These are phyloP conservation scores for Corythornis cristatus DNA, from an alignment of 2,113 vertebrate genomes.

Conservation along the genomic window DNA sequence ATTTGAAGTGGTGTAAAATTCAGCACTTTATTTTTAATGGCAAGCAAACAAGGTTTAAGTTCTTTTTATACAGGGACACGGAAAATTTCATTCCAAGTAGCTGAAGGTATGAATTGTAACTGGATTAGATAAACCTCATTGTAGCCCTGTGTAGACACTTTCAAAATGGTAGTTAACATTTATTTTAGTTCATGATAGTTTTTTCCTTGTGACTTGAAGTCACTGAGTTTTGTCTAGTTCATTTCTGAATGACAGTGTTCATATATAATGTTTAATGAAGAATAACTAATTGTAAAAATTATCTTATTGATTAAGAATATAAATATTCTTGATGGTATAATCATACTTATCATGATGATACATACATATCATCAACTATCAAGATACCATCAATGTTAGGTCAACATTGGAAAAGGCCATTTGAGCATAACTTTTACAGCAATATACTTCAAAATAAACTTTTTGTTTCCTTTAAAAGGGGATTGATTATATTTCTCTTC, in stretches of 20 bases:
- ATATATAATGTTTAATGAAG: not conserved
- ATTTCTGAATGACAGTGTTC: not conserved
- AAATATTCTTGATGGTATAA: too few relatives aligned
- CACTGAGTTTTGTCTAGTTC: not conserved
- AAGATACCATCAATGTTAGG: accelerated
- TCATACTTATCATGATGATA: too few relatives aligned
- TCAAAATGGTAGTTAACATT: not conserved
- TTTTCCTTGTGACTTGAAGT: not conserved
- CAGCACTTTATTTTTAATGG: not conserved
- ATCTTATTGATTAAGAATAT: not conserved
- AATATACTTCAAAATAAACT: not conserved
- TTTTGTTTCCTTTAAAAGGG: not conserved
- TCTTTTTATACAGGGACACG: not conserved
- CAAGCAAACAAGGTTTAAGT: not conserved
- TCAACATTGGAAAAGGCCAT: not conserved
- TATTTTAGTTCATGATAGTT: not conserved
- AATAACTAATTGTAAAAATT: not conserved
- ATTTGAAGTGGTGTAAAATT: not conserved
- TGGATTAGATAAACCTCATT: not conserved
- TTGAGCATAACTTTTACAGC: not conserved
- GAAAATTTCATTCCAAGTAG: not conserved
- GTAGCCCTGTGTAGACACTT: not conserved
- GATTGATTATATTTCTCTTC: not conserved
- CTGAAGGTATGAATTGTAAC: not conserved
- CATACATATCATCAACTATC: too few relatives aligned